These are phyloP conservation scores for Ariolimax columbianus DNA, from an alignment of 2,888 invertebrate species.

Conservation along the genomic window DNA sequence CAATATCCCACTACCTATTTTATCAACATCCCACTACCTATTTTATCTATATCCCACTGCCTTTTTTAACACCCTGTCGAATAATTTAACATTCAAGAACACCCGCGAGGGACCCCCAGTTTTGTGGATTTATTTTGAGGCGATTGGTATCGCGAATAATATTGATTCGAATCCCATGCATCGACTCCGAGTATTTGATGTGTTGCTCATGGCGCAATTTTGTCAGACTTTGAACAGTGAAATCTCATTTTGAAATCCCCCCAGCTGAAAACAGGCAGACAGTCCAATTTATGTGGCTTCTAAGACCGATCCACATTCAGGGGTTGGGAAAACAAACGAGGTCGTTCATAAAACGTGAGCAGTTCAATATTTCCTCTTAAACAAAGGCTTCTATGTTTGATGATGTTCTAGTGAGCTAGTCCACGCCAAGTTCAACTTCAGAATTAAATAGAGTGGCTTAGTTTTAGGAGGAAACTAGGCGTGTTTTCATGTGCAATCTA, in stretches of 20 bases:
- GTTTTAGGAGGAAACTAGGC: no score
- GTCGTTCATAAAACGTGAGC: not conserved
- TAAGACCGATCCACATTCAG: not conserved
- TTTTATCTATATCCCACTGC: not conserved
- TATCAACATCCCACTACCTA: no score
- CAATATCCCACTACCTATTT: no score
- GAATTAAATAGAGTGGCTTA: no score
- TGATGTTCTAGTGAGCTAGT: not conserved
- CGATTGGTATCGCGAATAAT: constrained; percentile 28
- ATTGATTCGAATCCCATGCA: constrained; percentile 14
- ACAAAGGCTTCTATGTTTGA: not conserved
- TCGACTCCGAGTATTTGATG: constrained; percentile 17
- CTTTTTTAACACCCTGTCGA: not conserved
- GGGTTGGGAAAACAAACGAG: not conserved
- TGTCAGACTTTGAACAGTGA: constrained; percentile 30
- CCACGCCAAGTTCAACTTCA: no score
- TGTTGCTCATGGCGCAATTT: constrained; percentile 3
- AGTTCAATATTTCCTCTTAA: constrained; percentile 4
- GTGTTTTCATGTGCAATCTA: no score
- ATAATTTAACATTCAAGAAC: constrained; percentile 4
- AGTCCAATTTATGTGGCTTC: constrained; percentile 3
- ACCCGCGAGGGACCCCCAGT: not conserved
- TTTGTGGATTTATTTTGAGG: not conserved
- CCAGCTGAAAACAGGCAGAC: constrained; percentile 8
- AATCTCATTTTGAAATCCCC: constrained; percentile 25